A percentile compares a stretch with the other conserved stretches of the same genome.
phyloP scores from a whole-genome alignment of 2,113 vertebrate genomes.

The Uropsilus gracilis region DNA sequence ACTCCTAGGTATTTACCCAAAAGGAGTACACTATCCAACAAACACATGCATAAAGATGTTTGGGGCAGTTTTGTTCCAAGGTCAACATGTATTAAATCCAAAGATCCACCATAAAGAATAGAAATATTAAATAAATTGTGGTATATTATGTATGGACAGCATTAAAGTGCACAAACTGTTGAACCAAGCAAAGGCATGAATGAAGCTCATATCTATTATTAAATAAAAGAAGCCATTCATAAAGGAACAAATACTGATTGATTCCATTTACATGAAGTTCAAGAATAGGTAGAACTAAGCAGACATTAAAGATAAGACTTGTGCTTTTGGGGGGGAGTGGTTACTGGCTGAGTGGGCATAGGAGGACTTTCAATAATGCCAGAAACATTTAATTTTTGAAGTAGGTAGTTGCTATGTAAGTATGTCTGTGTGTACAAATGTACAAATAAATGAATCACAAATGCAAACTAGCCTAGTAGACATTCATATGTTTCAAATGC shows the following conservation, averaged over 20 bases:
- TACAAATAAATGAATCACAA: neutral
- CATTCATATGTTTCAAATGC: neutral
- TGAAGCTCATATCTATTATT: neutral
- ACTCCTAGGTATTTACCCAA: neutral
- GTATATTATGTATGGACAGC: neutral
- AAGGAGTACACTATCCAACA: neutral
- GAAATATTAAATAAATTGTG: neutral
- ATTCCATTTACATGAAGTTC: neutral
- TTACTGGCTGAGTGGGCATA: neutral
- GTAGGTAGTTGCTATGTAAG: neutral
- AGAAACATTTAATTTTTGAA: neutral
- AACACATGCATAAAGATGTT: neutral
- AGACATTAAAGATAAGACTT: neutral
- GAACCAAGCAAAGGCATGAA: neutral
- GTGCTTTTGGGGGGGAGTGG: neutral
- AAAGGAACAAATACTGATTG: neutral
- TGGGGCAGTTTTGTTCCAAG: neutral
- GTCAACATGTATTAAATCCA: neutral
- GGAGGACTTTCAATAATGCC: neutral
- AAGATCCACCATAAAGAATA: neutral
- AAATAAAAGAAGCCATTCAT: neutral
- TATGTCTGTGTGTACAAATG: fast-evolving
- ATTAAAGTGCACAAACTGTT: neutral
- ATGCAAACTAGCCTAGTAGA: neutral
- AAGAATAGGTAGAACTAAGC: neutral